phyloP scores from a whole-genome alignment of 2,797 vertebrate genomes.

The Urocyon cinereoargenteus region DNA sequence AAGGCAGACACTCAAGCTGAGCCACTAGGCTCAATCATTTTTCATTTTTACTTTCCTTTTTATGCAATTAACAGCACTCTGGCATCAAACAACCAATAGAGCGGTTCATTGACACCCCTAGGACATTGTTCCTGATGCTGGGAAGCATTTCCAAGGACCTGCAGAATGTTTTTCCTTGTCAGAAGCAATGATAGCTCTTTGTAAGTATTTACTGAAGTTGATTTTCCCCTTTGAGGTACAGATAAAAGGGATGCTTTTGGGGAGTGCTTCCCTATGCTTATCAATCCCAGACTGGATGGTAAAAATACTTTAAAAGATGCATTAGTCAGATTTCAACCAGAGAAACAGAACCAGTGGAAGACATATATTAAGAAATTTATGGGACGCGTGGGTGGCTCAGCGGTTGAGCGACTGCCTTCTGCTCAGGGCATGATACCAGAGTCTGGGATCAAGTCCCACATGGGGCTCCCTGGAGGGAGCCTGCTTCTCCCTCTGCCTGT shows the following conservation, averaged over 20 bases:
- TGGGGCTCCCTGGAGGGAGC: neutral
- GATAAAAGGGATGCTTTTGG: neutral
- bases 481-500: neutral
- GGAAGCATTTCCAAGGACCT: neutral
- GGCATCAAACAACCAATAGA: neutral
- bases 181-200: neutral
- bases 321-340: neutral
- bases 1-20: too few species aligned
- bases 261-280: neutral
- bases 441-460: neutral
- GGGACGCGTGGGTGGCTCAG: neutral
- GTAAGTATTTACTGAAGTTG: neutral
- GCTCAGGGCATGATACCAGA: neutral
- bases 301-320: neutral
- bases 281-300: neutral
- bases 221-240: neutral
- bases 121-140: neutral
- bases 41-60: neutral
- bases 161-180: constrained; percentile 23
- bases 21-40: too few species aligned
- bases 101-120: neutral
- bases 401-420: neutral
- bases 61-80: constrained; percentile 7
- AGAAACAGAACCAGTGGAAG: neutral
- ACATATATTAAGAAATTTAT: neutral